Evolutionary conservation across 37 sponge, comb jelly and placozoan species (phyloP), one percentile per base, ranked within the genome.

Genomic region (Theonella swinhoei): DNA sequence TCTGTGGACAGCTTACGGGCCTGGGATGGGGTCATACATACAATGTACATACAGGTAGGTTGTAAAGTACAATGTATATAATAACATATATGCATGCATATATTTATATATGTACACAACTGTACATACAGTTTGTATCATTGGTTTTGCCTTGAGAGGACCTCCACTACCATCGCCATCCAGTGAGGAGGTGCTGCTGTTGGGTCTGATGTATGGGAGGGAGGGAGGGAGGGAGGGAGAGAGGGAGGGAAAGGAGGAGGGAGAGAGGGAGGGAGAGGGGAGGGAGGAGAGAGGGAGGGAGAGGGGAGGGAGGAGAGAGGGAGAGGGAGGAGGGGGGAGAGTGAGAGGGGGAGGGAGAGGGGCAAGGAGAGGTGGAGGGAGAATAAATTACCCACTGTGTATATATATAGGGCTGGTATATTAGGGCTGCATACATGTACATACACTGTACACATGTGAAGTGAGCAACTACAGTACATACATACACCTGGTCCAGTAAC

Each of bases 111-210:
- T 47, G 54, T 47, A 47, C 54, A 14, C 14, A 47, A 47, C 14
- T 47, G 54, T 47, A 47, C 54, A 14, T 47, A 47, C 54, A 17
- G 61, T 38, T 35, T 33, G 4, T 19, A 70, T 68, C 39, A 68
- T 82, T 4, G 67, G 81, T 31, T 28, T 29, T 22, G 88, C 88
- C 32, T 88, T 88, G 37, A 88, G 67, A 9, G 88, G 88, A 9
- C 83, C 88, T 30, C 61, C 7, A 32, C 28, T 31, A 33, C 39
- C 75, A 17, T 20, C 39, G 0, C 34, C 42, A 19, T 75, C 75
- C 14, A 47, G 9, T 4, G 36, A 67, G 32, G 58, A 24, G 19
- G 31, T 62, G 41, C 68, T 75, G 58, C 76, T 20, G 29, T 38
- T 73, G 34, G 3, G 29, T 31, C 60, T 81, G 23, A 5, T 66